These are phyloP conservation scores for Peromyscus melanophrys DNA, from an alignment of 2,797 vertebrate species.

Conservation along the genomic window DNA sequence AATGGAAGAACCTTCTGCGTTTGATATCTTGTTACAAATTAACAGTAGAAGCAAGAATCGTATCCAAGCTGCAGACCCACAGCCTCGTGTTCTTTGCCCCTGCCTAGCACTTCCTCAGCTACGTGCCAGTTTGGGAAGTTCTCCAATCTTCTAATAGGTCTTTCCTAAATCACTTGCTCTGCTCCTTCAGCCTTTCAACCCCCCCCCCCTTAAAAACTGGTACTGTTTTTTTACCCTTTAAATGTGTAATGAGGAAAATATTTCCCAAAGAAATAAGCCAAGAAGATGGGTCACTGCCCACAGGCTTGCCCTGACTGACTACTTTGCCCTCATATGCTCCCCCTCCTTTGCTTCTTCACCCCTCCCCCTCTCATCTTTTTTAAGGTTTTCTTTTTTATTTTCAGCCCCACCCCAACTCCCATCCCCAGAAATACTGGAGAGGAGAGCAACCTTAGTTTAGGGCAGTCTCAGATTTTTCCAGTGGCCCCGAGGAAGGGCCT, in stretches of 20 bases:
- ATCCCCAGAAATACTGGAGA: conserved; percentile 1
- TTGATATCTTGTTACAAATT: conserved; percentile 57
- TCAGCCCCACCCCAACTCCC: neutral
- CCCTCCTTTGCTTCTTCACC: neutral
- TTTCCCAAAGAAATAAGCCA: conserved; percentile 9
- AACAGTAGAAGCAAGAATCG: neutral
- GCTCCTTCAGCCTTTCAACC: conserved; percentile 44
- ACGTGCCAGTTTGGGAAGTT: conserved; percentile 16
- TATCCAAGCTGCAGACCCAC: conserved; percentile 1
- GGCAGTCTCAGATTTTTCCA: conserved; percentile 38
- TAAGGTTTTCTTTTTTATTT: neutral
- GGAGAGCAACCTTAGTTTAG: conserved; percentile 20
- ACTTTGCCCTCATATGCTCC: neutral
- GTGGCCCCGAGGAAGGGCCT: conserved; percentile 14
- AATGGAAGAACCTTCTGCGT: conserved; percentile 30
- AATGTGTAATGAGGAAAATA: conserved; percentile 11
- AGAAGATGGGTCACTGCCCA: neutral
- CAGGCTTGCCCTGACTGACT: neutral
- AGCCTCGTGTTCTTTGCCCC: neutral
- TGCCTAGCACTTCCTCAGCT: neutral
- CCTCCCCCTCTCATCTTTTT: neutral
- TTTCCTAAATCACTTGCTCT: conserved; percentile 48
- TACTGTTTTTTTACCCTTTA: neutral
- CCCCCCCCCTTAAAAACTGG: conserved; percentile 3
- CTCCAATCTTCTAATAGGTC: neutral